Percentiles rank a stretch among this genome's conserved stretches.
Conservation (phyloP, 1,140 invertebrate species). For the Pseudomyrmex cubaensis region DNA sequence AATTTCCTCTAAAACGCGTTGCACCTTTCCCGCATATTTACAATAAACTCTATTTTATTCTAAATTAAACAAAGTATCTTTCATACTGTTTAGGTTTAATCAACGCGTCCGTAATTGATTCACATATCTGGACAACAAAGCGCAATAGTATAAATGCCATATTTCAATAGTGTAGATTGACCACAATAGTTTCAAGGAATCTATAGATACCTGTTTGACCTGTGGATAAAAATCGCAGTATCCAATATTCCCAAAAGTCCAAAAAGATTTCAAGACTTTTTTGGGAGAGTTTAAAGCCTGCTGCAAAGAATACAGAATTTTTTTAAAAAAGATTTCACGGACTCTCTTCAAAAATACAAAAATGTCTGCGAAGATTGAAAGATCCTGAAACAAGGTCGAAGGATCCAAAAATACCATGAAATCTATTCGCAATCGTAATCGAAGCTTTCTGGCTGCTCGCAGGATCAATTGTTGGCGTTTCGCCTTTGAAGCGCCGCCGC, state of each 20-base stretch:
- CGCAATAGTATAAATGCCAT: slow-evolving; percentile 34
- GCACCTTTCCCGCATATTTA: slow-evolving; percentile 59
- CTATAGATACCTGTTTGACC: slow-evolving; percentile 22
- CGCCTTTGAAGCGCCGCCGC: slow-evolving; percentile 92
- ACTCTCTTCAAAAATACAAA: slow-evolving; percentile 47
- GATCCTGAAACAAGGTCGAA: slow-evolving; percentile 41
- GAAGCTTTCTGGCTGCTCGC: slow-evolving; percentile 76
- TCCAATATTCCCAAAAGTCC: slow-evolving; percentile 36
- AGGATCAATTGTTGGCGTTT: slow-evolving; percentile 87
- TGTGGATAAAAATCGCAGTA: slow-evolving; percentile 1
- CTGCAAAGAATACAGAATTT: slow-evolving; percentile 35
- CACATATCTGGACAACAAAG: slow-evolving; percentile 34
- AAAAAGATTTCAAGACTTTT: slow-evolving; percentile 25
- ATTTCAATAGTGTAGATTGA: slow-evolving; percentile 16
- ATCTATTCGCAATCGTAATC: slow-evolving; percentile 77
- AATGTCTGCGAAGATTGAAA: slow-evolving; percentile 42
- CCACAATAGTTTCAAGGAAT: slow-evolving; percentile 41
- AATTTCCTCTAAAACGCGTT: slow-evolving; percentile 61
- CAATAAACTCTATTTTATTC: slow-evolving; percentile 60
- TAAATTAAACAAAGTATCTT: slow-evolving; percentile 56
- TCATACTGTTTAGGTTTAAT: slow-evolving; percentile 63
- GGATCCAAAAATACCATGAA: slow-evolving; percentile 47
- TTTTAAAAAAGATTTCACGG: background rate
- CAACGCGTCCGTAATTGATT: slow-evolving; percentile 46
- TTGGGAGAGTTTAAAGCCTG: background rate